These are phyloP conservation scores for Boulengerochromis microlepis DNA, from an alignment of 2,113 vertebrate species.

Conservation along the genomic window DNA sequence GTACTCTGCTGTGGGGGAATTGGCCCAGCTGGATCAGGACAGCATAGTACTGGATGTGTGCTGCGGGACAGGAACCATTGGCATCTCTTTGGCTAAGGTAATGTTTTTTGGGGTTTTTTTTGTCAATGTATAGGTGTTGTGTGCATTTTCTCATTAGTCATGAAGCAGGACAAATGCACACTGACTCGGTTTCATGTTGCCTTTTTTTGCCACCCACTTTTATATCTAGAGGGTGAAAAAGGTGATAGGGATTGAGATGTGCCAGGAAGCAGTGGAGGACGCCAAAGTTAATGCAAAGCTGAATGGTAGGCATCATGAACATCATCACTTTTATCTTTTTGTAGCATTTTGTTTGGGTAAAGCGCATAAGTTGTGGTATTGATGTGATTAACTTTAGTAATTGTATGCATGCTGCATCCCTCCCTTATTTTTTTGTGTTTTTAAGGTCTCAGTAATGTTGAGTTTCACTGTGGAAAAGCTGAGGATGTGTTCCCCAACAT, in stretches of 20 bases:
- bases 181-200: neutral
- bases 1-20: conserved; percentile 84
- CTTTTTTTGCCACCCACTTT: neutral
- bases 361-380: neutral
- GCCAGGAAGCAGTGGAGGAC: conserved; percentile 90
- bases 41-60: conserved; percentile 89
- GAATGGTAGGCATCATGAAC: conserved; percentile 74
- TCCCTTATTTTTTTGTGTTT: neutral
- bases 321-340: neutral
- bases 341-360: neutral
- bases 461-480: conserved; percentile 91
- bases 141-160: neutral
- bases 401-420: neutral
- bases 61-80: conserved; percentile 94
- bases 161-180: neutral
- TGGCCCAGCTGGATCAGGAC: conserved; percentile 80
- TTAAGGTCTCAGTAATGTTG: conserved; percentile 82
- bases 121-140: neutral
- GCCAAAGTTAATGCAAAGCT: conserved; percentile 83
- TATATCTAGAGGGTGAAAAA: conserved; percentile 82
- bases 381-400: neutral
- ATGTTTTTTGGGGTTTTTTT: neutral
- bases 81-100: conserved; percentile 90
- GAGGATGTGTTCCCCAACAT: conserved; percentile 87
- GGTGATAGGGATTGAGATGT: conserved; percentile 92